phyloP scores from a whole-genome alignment of 2,113 vertebrate genomes.

The Oncorhynchus mykiss region DNA sequence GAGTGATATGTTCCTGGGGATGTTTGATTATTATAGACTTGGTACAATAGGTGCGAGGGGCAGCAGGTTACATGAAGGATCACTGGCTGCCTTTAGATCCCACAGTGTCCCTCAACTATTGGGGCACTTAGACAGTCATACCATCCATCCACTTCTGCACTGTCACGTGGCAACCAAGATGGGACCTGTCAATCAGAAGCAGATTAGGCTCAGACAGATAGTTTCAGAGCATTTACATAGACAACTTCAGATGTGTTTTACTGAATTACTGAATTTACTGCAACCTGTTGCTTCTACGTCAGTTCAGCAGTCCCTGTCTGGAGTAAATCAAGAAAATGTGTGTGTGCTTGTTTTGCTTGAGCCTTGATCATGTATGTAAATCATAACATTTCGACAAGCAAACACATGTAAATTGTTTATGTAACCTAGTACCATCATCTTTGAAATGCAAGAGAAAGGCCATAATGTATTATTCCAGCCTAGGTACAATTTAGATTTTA shows the following conservation, averaged over 20 bases:
- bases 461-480: no score
- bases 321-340: no score
- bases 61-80: neutral
- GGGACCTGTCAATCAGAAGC: conserved; percentile 64
- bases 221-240: neutral
- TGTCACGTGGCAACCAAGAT: conserved; percentile 77
- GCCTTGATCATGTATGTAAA: no score
- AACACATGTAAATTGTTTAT: no score
- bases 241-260: no score
- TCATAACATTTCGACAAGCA: neutral
- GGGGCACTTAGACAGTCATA: conserved; percentile 67
- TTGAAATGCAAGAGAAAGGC: no score
- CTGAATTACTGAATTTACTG: neutral
- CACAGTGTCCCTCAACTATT: conserved; percentile 34
- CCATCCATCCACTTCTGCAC: conserved; percentile 73
- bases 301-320: no score
- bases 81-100: conserved; percentile 4
- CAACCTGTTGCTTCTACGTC: neutral
- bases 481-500: no score
- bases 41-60: neutral
- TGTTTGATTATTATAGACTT: neutral
- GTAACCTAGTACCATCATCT: no score
- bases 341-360: neutral
- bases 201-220: neutral
- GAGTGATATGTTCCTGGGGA: neutral